Percentiles rank a stretch among this genome's conserved stretches.
Conservation (phyloP, 1,140 invertebrate genomes). For the Drosophila athabasca region DNA sequence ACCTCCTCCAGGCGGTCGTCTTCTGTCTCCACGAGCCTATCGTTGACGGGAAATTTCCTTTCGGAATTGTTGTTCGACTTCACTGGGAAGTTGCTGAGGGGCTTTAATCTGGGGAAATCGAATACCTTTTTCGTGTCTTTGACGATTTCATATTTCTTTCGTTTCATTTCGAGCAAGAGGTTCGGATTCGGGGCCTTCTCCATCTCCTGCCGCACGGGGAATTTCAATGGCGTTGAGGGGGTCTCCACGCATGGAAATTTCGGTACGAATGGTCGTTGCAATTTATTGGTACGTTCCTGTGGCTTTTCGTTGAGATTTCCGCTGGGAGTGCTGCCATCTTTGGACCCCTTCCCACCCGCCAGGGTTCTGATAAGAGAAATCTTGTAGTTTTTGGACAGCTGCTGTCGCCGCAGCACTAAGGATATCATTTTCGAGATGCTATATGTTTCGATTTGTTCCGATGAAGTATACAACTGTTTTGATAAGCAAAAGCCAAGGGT, state of each 20-base stretch:
- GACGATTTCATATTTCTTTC: too few species aligned
- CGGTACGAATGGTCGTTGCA: not conserved
- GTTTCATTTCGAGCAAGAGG: too few species aligned
- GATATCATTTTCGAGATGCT: constrained; percentile 29
- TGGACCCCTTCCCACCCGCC: not conserved
- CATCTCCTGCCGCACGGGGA: constrained; percentile 18
- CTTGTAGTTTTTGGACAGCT: constrained; percentile 1
- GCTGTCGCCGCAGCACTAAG: constrained; percentile 1
- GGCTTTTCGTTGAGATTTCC: not conserved
- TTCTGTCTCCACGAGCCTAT: too few species aligned
- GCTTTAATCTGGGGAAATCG: too few species aligned
- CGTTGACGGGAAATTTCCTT: too few species aligned
- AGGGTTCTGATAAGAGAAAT: too few species aligned
- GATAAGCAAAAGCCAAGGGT: constrained; percentile 3
- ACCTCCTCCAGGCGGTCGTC: too few species aligned
- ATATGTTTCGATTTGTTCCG: constrained; percentile 15
- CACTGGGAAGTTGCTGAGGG: too few species aligned
- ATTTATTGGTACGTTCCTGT: too few species aligned
- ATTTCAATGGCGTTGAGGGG: constrained; percentile 1
- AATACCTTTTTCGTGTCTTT: too few species aligned
- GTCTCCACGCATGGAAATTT: constrained; percentile 13
- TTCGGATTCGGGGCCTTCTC: not conserved
- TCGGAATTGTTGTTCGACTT: too few species aligned
- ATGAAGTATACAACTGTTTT: not conserved
- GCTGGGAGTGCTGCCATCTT: not conserved